Evolutionary conservation across 2,888 invertebrate genomes (phyloP), one percentile per base, ranked within the genome.

Genomic region (Capitulum mitella): DNA sequence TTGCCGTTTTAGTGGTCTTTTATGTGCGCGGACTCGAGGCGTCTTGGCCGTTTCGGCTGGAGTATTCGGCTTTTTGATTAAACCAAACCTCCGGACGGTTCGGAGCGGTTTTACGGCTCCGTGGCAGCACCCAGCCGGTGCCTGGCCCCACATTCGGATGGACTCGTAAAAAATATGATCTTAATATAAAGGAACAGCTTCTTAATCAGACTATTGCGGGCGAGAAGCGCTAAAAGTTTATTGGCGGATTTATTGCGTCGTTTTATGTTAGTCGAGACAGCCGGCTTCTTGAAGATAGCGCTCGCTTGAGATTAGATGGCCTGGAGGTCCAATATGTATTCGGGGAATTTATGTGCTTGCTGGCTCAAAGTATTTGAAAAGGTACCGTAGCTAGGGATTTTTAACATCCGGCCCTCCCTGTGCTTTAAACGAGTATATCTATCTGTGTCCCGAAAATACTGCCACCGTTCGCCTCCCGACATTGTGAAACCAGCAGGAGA

Each of bases 141-240:
- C 10, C 58, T 16, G 70, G 5, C 40, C 70, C 16, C 70, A 19
- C 34, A 19, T 40, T 12, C 40, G 26, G 37, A 37, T 40, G 22
- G 34, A 34, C 64, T 34, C 64, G 40, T 70, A 70, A 70, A 70
- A 70, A 70, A 70, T 70, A 70, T 70, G 37, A 70, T 70, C 70
- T 40, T 70, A 70, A 70, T 70, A 70, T 70, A 70, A 70, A 70
- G 14, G 70, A 70, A 70, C 70, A 70, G 70, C 70, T 70, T 70
- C 70, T 70, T 70, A 70, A 70, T 70, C 70, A 70, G 70, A 70
- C 37, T 70, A 70, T 70, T 70, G 70, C 37, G 37, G 37, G 40
- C 70, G 70, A 40, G 3, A 40, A 22, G 40, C 29, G 70, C 26
- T 70, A 70, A 70, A 70, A 70, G 37, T 70, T 70, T 37, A 70